Conservation (phyloP, 2,797 vertebrate species). For the Vipera ursinii region DNA sequence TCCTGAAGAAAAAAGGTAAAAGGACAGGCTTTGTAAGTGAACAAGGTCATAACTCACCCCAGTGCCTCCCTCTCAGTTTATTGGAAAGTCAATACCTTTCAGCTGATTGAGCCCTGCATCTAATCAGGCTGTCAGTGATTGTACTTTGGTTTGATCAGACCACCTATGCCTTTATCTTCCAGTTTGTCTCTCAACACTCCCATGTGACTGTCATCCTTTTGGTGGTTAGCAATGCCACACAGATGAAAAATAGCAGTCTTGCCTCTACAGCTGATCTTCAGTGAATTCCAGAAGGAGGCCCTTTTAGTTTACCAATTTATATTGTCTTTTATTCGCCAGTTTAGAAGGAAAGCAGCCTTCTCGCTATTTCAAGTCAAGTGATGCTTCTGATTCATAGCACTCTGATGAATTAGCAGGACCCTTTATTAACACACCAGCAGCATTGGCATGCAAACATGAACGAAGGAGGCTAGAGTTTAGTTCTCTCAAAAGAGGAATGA, state of each 20-base stretch:
- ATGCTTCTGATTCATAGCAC: conserved; percentile 29
- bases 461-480: neutral
- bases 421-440: conserved; percentile 31
- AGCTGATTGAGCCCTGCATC: neutral
- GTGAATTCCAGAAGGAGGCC: conserved; percentile 30
- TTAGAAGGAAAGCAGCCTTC: neutral
- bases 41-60: neutral
- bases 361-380: conserved; percentile 36
- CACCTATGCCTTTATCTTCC: neutral
- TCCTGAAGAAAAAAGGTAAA: neutral
- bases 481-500: neutral
- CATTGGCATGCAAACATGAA: conserved; percentile 29
- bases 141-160: neutral
- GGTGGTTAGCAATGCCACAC: conserved; percentile 13
- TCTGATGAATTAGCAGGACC: conserved; percentile 32
- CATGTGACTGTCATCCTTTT: neutral
- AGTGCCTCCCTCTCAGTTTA: neutral
- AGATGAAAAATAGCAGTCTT: conserved; percentile 28
- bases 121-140: neutral
- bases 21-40: neutral
- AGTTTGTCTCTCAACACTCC: neutral
- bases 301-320: conserved; percentile 45
- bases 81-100: neutral
- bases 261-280: conserved; percentile 8
- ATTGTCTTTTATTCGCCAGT: conserved; percentile 25